Evolutionary conservation across 2,888 invertebrate species (phyloP).

Genomic region (Xanthia togata): DNA sequence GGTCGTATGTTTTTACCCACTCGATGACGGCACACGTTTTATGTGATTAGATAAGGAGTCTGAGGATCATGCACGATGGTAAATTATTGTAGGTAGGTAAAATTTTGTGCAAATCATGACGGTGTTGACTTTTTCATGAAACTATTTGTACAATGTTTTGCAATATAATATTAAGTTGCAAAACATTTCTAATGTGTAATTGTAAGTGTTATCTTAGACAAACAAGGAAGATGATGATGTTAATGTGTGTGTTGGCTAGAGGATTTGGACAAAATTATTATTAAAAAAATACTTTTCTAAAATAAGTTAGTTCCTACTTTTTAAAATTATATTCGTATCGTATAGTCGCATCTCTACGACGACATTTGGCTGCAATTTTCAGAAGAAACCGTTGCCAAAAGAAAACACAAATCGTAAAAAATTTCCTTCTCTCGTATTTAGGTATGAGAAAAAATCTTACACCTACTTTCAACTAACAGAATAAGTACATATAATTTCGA

Average conservation of each 20-base stretch:
- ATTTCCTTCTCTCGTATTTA: not conserved
- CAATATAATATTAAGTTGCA: not conserved
- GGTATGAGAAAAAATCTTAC: conserved; percentile 20
- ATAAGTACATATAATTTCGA: conserved; percentile 12
- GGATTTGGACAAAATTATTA: not conserved
- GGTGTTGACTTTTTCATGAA: conserved; percentile 8
- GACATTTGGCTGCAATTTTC: conserved; percentile 47
- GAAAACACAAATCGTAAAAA: conserved; percentile 26
- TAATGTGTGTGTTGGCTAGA: not conserved
- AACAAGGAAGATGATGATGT: conserved; percentile 8
- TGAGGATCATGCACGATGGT: conserved; percentile 45
- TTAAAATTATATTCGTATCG: conserved; percentile 9
- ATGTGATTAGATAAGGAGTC: conserved; percentile 63
- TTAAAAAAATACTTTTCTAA: not conserved
- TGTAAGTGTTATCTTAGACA: conserved; percentile 16
- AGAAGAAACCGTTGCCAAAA: conserved; percentile 37
- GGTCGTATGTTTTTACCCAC: conserved; percentile 54
- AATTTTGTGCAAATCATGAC: conserved; percentile 37
- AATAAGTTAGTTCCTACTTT: not conserved
- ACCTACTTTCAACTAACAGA: conserved; percentile 1
- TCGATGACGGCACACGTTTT: conserved; percentile 61
- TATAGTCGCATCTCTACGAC: conserved; percentile 31
- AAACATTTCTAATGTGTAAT: conserved; percentile 2
- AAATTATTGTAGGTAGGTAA: conserved; percentile 36
- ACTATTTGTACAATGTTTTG: conserved; percentile 33